Evolutionary conservation across 2,888 invertebrate genomes (phyloP), one percentile per base, ranked within the genome.

Genomic region (Calephelis perditalis): DNA sequence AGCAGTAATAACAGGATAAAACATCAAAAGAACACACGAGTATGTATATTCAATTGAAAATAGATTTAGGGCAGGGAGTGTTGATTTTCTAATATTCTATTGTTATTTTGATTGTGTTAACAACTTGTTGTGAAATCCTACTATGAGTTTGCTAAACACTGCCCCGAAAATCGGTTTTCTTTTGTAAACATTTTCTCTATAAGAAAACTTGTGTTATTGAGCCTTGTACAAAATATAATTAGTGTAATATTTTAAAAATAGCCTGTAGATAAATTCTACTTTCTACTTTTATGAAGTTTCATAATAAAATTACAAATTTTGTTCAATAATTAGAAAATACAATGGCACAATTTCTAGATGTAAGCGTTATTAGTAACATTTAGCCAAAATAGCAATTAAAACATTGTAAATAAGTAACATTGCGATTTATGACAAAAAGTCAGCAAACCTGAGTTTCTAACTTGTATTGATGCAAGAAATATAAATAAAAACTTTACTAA

Each of bases 351-450:
- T 80, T 74, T 81, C 79, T 84, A 85, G 77, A 67, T 55, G 15
- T 88, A 87, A 86, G 83, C 76, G 75, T 86, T 85, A 85, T 75
- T 86, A 89, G 87, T 77, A 79, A 87, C 82, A 78, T 86, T 86
- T 90, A 90, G 89, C 89, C 89, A 90, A 90, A 90, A 86, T 89
- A 89, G 86, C 75, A 70, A 78, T 82, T 78, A 81, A 77, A 71
- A 76, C 81, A 82, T 82, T 90, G 89, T 88, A 90, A 72, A 90
- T 89, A 88, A 67, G 63, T 79, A 81, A 84, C 82, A 74, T 78
- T 87, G 84, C 80, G 74, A 82, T 75, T 69, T 66, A 70, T 60
- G 36, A 66, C 26, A 26, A 26, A 26, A 26, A 26, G 26, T 58
- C 60, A 82, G 80, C 72, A 70, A 76, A 76, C 71, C 76, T 79